A percentile compares a stretch with the other conserved stretches of the same genome.
These are phyloP conservation scores for Zonotrichia albicollis DNA, from an alignment of 2,797 vertebrate species.

Conservation along the genomic window DNA sequence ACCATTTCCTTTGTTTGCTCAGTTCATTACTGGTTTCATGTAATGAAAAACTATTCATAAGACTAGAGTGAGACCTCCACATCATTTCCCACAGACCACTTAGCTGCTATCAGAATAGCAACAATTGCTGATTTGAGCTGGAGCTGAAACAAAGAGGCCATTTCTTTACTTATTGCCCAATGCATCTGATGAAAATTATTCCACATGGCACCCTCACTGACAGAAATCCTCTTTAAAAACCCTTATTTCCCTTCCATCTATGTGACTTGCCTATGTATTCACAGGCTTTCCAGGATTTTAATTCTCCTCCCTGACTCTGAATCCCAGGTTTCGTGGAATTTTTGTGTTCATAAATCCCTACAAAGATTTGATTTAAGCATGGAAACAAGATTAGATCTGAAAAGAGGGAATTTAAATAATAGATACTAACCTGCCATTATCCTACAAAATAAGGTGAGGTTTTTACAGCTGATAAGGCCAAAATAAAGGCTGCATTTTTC, in stretches of 20 bases:
- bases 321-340: not conserved
- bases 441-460: not conserved
- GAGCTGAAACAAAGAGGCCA: not conserved
- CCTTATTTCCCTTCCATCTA: not conserved
- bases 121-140: not conserved
- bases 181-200: constrained; percentile 4
- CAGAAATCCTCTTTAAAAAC: not conserved
- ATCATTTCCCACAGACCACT: not conserved
- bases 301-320: not conserved
- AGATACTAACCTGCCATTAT: not conserved
- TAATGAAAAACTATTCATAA: not conserved
- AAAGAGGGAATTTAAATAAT: not conserved
- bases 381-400: not conserved
- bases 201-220: not conserved
- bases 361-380: not conserved
- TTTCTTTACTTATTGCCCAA: not conserved
- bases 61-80: not conserved
- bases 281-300: constrained; percentile 18
- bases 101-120: not conserved
- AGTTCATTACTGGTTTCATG: not conserved
- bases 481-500: not conserved
- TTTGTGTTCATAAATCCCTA: not conserved
- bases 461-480: not conserved
- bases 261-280: not conserved
- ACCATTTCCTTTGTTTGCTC: not conserved